A percentile compares a stretch with the other conserved stretches of the same genome.
Evolutionary conservation across 2,113 vertebrate species (phyloP).

Genomic region (Nipponia nippon): DNA sequence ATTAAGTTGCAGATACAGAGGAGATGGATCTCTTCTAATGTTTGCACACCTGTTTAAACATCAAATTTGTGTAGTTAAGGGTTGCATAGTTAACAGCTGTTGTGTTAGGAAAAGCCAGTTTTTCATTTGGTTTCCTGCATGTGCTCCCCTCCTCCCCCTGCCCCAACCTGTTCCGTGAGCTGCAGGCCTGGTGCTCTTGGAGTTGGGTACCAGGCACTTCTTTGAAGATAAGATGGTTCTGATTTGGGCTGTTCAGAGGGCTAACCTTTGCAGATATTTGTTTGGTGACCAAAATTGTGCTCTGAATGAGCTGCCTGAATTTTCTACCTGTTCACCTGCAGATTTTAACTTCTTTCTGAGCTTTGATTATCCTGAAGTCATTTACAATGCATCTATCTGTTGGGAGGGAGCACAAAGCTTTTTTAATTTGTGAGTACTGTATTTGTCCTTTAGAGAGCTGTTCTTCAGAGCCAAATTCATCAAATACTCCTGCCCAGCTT

Average conservation of each 20-base stretch:
- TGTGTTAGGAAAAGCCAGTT: neutral
- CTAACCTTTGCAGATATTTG: neutral
- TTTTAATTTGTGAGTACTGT: neutral
- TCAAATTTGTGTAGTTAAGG: neutral
- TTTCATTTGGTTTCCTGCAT: neutral
- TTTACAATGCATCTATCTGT: neutral
- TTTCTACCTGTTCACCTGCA: neutral
- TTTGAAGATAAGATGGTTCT: neutral
- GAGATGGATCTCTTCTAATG: neutral
- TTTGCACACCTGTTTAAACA: neutral
- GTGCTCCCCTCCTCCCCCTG: neutral
- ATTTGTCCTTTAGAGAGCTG: neutral
- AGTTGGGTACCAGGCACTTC: neutral
- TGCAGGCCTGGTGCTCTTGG: neutral
- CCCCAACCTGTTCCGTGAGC: neutral
- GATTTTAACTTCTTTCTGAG: neutral
- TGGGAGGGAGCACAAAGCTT: neutral
- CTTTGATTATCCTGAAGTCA: neutral
- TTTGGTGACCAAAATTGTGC: neutral
- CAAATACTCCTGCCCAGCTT: neutral
- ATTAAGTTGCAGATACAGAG: neutral
- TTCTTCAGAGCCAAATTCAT: neutral
- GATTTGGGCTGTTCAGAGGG: neutral
- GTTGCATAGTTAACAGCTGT: neutral
- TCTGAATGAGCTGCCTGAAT: neutral